These are phyloP conservation scores for Electrophaes corylata DNA, from an alignment of 2,888 invertebrate genomes.

Conservation along the genomic window DNA sequence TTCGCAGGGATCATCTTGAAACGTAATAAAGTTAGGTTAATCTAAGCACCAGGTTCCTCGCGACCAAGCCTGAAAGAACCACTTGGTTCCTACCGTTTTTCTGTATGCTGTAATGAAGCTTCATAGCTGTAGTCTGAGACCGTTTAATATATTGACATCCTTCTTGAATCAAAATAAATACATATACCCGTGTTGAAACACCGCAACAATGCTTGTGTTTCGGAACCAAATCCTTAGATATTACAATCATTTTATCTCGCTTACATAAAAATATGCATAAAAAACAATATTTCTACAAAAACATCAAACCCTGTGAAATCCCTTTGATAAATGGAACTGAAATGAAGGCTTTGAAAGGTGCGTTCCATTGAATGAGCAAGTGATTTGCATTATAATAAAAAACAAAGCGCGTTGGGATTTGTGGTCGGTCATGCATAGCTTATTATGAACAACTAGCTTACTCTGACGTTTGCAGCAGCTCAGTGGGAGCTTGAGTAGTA, in stretches of 20 bases:
- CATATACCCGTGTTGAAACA: no score
- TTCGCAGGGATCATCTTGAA: no score
- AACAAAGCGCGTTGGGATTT: constrained; percentile 38
- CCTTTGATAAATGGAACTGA: constrained; percentile 40
- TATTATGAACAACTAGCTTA: constrained; percentile 14
- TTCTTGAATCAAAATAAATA: no score
- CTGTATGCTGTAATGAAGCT: no score
- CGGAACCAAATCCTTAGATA: no score
- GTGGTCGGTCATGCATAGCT: constrained; percentile 25
- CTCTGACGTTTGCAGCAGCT: not conserved
- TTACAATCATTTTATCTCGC: constrained; percentile 7
- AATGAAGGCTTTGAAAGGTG: constrained; percentile 36
- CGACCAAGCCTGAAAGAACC: no score
- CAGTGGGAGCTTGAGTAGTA: not conserved
- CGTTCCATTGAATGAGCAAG: constrained; percentile 44
- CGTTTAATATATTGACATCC: no score
- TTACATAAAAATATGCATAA: constrained; percentile 16
- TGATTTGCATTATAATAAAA: constrained; percentile 51
- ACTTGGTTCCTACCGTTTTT: no score
- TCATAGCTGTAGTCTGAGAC: no score
- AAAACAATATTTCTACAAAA: constrained; percentile 22
- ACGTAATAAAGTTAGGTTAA: no score
- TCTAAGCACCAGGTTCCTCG: no score
- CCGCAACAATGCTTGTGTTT: no score
- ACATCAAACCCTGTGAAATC: constrained; percentile 31